Conservation (phyloP, 2,888 invertebrate species). For the Halictus quadricinctus region DNA sequence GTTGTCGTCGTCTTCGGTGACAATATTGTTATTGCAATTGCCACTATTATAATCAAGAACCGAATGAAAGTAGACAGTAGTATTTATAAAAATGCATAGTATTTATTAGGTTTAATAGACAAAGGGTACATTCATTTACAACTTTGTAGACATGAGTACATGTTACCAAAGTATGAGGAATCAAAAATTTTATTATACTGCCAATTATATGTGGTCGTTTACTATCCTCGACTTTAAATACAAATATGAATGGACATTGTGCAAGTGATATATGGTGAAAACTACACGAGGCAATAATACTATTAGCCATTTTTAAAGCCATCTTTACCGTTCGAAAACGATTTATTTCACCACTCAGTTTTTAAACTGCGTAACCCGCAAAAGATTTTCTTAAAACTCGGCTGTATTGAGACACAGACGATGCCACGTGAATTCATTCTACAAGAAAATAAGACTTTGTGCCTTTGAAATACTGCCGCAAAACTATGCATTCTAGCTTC, state of each 20-base stretch:
- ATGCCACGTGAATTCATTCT: not conserved
- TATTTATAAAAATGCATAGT: constrained; percentile 70
- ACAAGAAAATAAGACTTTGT: constrained; percentile 46
- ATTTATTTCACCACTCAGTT: constrained; percentile 51
- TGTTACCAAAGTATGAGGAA: constrained; percentile 2
- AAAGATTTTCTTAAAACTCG: constrained; percentile 35
- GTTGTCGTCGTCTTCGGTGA: not conserved
- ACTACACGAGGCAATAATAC: not conserved
- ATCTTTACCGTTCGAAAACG: constrained; percentile 40
- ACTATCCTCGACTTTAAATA: constrained; percentile 58
- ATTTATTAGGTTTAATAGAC: constrained; percentile 71
- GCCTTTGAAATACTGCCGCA: constrained; percentile 74
- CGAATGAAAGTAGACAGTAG: constrained; percentile 71
- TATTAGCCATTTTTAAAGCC: constrained; percentile 56
- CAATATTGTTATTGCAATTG: constrained; percentile 53
- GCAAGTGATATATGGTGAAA: constrained; percentile 29
- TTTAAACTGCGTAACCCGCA: constrained; percentile 29
- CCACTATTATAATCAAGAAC: constrained; percentile 66
- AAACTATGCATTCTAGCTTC: constrained; percentile 41
- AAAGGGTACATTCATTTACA: constrained; percentile 36
- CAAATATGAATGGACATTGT: constrained; percentile 1
- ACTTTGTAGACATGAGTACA: not conserved
- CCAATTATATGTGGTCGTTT: constrained; percentile 76
- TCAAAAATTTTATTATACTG: constrained; percentile 73
- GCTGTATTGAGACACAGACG: not conserved